Conservation (phyloP, 1,140 invertebrate genomes). For the Lepidurus packardi region DNA sequence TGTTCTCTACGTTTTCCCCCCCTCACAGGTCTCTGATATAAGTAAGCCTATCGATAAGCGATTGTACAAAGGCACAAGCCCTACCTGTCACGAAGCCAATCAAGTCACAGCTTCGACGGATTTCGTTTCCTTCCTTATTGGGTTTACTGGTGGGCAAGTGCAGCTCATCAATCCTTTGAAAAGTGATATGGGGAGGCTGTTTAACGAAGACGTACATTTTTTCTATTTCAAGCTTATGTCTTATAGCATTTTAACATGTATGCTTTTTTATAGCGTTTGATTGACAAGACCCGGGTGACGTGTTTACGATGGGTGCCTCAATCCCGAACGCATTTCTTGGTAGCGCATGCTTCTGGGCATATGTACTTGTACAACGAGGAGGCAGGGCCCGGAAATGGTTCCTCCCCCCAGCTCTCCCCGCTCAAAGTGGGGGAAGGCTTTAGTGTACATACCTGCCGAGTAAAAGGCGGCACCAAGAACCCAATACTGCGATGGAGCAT, state of each 20-base stretch:
- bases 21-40: constrained; percentile 77
- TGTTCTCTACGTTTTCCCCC: constrained; percentile 32
- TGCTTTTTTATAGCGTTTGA: constrained; percentile 68
- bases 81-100: constrained; percentile 99
- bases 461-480: constrained; percentile 84
- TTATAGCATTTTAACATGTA: too few species aligned
- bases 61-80: constrained; percentile 96
- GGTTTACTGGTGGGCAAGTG: constrained; percentile 91
- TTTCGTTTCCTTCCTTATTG: constrained; percentile 78
- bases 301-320: constrained; percentile 96
- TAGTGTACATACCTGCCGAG: constrained; percentile 90
- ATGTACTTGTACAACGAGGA: constrained; percentile 98
- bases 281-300: constrained; percentile 98
- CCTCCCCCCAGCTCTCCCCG: constrained; percentile 79
- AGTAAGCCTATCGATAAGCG: constrained; percentile 95
- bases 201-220: constrained; percentile 91
- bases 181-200: constrained; percentile 91
- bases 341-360: constrained; percentile 92
- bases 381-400: constrained; percentile 71
- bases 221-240: not conserved
- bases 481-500: constrained; percentile 70
- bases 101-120: constrained; percentile 70
- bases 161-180: constrained; percentile 95
- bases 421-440: constrained; percentile 94
- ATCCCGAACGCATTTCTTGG: constrained; percentile 85